Evolutionary conservation across 2,888 invertebrate species (phyloP), one percentile per base, ranked within the genome.

Genomic region (Stenoptilia bipunctidactyla): DNA sequence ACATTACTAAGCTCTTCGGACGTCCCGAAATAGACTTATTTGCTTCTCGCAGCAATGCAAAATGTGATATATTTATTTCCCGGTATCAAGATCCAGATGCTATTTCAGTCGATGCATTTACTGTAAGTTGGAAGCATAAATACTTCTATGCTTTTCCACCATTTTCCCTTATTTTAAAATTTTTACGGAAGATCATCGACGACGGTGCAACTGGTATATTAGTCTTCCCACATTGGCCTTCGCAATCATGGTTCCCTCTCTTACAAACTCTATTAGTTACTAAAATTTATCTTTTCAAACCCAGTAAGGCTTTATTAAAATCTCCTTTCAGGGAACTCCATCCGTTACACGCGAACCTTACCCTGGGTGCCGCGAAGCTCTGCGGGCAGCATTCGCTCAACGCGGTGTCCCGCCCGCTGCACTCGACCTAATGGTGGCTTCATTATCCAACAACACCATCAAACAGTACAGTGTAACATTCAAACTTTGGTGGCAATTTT

Each of bases 91-190:
- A 39, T 25, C 39, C 39, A 3, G 33, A 25, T 4, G 39, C 39
- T 10, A n/a, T 15, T 8, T 5, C 20, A 1, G 33, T 39, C 12
- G 34, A 39, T 20, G 39, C 34, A 12, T 34, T 39, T 13, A 39
- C 39, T 4, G 5, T 39, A 2, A 25, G 10, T 9, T 39, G 34
- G 34, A 30, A 30, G 5, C 9, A 8, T 25, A 5, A 9, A 25
- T 25, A 25, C 27, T 25, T 39, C 9, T 34, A 39, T 25, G 34
- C 34, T 13, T 34, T 39, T 14, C 39, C 34, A 15, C 39, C 39
- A 3, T 39, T 39, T 25, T 15, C 15, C 36, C 15, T 36, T 8
- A 15, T 36, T 36, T n/a, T 36, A 15, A 36, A 36, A 36, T 34
- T 13, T 34, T 13, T 34, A 5, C 13, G 9, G 14, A 34, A 34